A percentile compares a stretch with the other conserved stretches of the same genome.
These are phyloP conservation scores for Tribolium madens DNA, from an alignment of 1,140 invertebrate species.

Conservation along the genomic window DNA sequence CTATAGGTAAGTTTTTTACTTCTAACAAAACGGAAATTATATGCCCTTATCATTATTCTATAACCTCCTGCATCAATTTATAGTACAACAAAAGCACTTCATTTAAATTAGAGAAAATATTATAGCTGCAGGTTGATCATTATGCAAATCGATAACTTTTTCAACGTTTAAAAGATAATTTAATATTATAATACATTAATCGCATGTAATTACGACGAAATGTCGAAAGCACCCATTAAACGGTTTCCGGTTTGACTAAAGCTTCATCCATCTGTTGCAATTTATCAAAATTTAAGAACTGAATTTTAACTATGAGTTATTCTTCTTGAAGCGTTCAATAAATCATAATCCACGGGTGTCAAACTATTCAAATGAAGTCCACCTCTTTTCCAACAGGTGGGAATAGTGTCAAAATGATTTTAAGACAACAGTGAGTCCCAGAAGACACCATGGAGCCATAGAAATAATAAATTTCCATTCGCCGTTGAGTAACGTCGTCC, in stretches of 20 bases:
- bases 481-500: conserved; percentile 27
- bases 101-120: no score
- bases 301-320: background rate
- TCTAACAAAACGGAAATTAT: conserved; percentile 1
- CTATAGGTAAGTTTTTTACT: background rate
- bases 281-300: conserved; percentile 27
- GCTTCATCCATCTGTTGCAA: background rate
- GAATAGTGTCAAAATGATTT: conserved; percentile 48
- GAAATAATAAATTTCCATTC: conserved; percentile 28
- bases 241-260: conserved; percentile 10
- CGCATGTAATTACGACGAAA: conserved; percentile 24
- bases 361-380: conserved; percentile 13
- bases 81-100: background rate
- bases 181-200: conserved; percentile 23
- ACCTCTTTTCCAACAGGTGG: conserved; percentile 50
- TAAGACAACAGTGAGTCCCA: background rate
- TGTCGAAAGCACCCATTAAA: background rate
- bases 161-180: background rate
- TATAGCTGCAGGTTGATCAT: background rate
- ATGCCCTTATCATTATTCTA: conserved; percentile 10
- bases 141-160: conserved; percentile 12
- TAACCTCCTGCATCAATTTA: conserved; percentile 16
- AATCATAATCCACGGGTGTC: conserved; percentile 17
- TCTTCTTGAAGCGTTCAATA: background rate
- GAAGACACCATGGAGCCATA: conserved; percentile 22